Percentiles rank a stretch among this genome's conserved stretches.
Evolutionary conservation across 2,797 vertebrate species (phyloP).

Genomic region (Lepus townsendii): DNA sequence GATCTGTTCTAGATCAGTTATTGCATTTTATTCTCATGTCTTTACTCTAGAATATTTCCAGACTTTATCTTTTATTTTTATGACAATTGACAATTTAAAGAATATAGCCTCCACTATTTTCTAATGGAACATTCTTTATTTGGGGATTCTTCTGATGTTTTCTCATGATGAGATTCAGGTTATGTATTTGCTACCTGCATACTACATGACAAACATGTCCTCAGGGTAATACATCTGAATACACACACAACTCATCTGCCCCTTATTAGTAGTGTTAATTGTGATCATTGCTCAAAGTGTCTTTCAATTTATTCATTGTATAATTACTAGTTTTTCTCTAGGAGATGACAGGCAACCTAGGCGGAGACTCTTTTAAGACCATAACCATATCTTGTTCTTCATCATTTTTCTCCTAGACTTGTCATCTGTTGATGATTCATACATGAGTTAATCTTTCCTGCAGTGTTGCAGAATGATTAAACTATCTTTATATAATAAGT

Average conservation of each 20-base stretch:
- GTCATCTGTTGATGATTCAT: slow-evolving; percentile 10
- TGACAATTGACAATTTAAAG: slow-evolving; percentile 39
- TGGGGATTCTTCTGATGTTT: not conserved
- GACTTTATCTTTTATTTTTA: slow-evolving; percentile 43
- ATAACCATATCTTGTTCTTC: slow-evolving; percentile 26
- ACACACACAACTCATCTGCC: not conserved
- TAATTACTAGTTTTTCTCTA: slow-evolving; percentile 23
- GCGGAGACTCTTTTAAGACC: slow-evolving; percentile 31
- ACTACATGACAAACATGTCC: not conserved
- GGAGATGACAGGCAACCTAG: slow-evolving; percentile 28
- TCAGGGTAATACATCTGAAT: not conserved
- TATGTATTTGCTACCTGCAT: not conserved
- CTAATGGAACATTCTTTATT: not conserved
- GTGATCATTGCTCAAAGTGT: slow-evolving; percentile 59
- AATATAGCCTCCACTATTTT: not conserved
- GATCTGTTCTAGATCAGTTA: not conserved
- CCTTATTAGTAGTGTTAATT: slow-evolving; percentile 53
- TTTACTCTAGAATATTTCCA: slow-evolving; percentile 36
- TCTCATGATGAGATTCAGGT: not conserved
- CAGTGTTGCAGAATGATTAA: slow-evolving; percentile 46
- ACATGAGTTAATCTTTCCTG: slow-evolving; percentile 41
- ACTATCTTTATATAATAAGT: not conserved
- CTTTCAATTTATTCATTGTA: slow-evolving; percentile 58
- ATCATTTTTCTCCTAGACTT: slow-evolving; percentile 33
- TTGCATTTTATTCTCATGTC: not conserved